Conservation (phyloP, 2,888 invertebrate genomes). For the Chorisops tibialis region DNA sequence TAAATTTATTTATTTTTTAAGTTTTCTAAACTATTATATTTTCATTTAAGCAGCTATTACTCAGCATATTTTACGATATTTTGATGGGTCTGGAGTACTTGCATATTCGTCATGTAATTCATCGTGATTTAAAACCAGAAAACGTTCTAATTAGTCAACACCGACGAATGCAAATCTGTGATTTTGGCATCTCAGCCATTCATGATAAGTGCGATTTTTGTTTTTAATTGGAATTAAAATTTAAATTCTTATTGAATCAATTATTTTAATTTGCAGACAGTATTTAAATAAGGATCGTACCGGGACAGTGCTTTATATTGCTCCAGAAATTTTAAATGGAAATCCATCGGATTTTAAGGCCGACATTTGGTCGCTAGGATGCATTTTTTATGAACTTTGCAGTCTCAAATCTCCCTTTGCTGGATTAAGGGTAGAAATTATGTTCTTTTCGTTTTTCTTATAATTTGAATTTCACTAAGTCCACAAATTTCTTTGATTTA, state of each 20-base stretch:
- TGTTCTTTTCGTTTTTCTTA: background rate
- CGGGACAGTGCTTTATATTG: slow-evolving; percentile 67
- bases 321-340: slow-evolving; percentile 62
- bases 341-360: slow-evolving; percentile 62
- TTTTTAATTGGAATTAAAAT: background rate
- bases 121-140: slow-evolving; percentile 35
- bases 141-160: slow-evolving; percentile 31
- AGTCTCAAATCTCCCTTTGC: slow-evolving; percentile 33
- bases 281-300: slow-evolving; percentile 53
- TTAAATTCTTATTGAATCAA: too few relatives aligned
- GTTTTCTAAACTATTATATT: slow-evolving; percentile 22
- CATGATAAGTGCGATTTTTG: slow-evolving; percentile 31
- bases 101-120: slow-evolving; percentile 44
- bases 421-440: background rate
- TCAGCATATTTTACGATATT: slow-evolving; percentile 52
- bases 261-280: slow-evolving; percentile 43
- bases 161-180: slow-evolving; percentile 32
- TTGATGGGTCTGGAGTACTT: slow-evolving; percentile 49
- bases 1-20: slow-evolving; percentile 12
- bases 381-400: slow-evolving; percentile 61
- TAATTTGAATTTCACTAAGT: background rate
- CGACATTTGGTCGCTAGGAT: slow-evolving; percentile 65
- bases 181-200: slow-evolving; percentile 40
- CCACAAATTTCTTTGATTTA: background rate
- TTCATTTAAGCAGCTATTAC: slow-evolving; percentile 36